Evolutionary conservation across 2,888 invertebrate genomes (phyloP).

Genomic region (Tetranychus piercei): DNA sequence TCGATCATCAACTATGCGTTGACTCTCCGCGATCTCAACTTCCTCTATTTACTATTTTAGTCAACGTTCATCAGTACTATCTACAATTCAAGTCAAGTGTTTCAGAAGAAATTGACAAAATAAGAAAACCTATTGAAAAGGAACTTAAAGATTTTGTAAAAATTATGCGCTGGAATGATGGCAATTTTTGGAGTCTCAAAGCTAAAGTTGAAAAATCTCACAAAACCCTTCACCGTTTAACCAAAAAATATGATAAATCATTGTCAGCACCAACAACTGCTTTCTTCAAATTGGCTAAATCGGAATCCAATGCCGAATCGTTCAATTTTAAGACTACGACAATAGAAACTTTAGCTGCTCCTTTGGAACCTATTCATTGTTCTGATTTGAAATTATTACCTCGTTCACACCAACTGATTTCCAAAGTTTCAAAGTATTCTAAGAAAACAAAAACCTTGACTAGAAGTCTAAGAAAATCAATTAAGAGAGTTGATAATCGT

Average conservation of each 20-base stretch:
- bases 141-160: constrained; percentile 80
- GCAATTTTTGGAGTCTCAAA: constrained; percentile 80
- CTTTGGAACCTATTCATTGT: neutral
- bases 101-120: constrained; percentile 43
- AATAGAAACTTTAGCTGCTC: neutral
- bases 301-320: neutral
- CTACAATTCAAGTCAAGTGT: constrained; percentile 53
- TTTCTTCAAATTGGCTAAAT: neutral
- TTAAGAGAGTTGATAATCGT: constrained; percentile 20
- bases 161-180: constrained; percentile 82
- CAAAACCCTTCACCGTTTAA: constrained; percentile 62
- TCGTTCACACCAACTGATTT: constrained; percentile 16
- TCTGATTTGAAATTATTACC: neutral
- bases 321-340: too few relatives aligned
- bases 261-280: constrained; percentile 21
- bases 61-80: constrained; percentile 64
- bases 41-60: neutral
- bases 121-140: constrained; percentile 67
- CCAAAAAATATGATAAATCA: constrained; percentile 54
- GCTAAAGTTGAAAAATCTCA: constrained; percentile 73
- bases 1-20: constrained; percentile 18
- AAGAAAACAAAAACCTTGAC: constrained; percentile 65
- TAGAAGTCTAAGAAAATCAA: constrained; percentile 50
- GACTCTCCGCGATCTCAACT: neutral
- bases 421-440: constrained; percentile 65